phyloP scores from a whole-genome alignment of 2,113 vertebrate species.

The Mesoclemmys tuberculata region DNA sequence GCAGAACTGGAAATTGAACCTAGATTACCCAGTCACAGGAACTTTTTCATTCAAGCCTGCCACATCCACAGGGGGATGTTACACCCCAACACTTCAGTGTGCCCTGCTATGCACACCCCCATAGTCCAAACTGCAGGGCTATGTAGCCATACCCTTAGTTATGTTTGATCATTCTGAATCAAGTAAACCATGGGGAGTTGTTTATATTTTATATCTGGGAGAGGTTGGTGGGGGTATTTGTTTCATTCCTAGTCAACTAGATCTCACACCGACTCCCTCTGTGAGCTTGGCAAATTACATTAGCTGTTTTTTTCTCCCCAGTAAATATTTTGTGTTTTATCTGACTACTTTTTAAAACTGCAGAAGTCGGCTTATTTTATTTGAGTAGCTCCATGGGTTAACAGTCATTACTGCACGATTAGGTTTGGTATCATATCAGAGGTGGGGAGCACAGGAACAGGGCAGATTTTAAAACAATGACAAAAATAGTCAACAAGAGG shows the following conservation, averaged over 20 bases:
- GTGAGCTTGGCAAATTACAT: background rate
- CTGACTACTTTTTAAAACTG: background rate
- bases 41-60: background rate
- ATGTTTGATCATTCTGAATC: background rate
- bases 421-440: background rate
- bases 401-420: background rate
- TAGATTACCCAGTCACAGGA: background rate
- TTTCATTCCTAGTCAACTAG: background rate
- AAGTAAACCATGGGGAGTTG: background rate
- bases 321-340: background rate
- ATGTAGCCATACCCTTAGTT: background rate
- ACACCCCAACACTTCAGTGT: background rate
- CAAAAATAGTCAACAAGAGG: conserved; percentile 50
- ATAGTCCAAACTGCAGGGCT: too few relatives aligned
- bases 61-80: background rate
- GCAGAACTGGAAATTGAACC: background rate
- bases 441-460: background rate
- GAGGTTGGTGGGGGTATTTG: background rate
- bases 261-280: background rate
- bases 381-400: background rate
- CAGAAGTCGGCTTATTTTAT: background rate
- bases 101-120: background rate
- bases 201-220: background rate
- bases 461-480: conserved; percentile 45
- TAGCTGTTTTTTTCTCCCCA: background rate